Percentiles rank a stretch among this genome's conserved stretches.
These are phyloP conservation scores for Saxidomus purpurata DNA, from an alignment of 1,140 invertebrate genomes.

Conservation along the genomic window DNA sequence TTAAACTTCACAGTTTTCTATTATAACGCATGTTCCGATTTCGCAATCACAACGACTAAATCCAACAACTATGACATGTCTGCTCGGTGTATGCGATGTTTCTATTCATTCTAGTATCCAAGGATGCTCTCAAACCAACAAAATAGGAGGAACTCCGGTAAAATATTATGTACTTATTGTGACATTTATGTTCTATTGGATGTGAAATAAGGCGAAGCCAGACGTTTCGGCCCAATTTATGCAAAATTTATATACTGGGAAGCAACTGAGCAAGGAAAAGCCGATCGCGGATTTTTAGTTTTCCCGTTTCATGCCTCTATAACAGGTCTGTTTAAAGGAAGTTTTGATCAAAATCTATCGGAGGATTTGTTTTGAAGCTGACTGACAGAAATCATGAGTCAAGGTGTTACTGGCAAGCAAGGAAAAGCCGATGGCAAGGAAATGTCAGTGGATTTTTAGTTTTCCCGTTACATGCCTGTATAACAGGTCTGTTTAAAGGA, in stretches of 20 bases:
- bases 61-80: not conserved
- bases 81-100: not conserved
- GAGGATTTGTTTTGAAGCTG: no score
- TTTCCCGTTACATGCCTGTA: no score
- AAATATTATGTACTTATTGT: constrained; percentile 4
- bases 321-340: no score
- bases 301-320: not conserved
- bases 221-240: not conserved
- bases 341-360: no score
- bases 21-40: constrained; percentile 17
- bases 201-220: no score
- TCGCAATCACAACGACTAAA: not conserved
- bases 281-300: not conserved
- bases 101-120: not conserved
- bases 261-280: no score
- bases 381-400: no score
- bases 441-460: no score
- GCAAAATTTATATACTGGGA: not conserved
- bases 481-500: no score
- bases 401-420: no score
- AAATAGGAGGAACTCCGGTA: constrained; percentile 68
- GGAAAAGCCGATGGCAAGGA: no score
- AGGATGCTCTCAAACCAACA: constrained; percentile 40
- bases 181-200: no score
- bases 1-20: not conserved